Conservation (phyloP, 2,797 vertebrate genomes). For the Lerista edwardsae region DNA sequence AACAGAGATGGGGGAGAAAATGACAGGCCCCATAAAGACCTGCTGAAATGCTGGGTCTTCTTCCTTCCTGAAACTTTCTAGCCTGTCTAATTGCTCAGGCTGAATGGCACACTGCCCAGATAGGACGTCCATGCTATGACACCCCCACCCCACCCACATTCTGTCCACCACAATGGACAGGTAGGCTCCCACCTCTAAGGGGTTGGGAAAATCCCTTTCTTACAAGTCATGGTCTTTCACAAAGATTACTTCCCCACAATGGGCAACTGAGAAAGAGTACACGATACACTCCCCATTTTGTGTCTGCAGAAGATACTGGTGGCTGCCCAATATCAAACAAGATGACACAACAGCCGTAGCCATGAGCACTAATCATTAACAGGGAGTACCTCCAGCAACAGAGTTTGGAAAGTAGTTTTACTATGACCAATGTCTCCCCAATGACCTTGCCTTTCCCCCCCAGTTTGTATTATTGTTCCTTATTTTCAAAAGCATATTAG, state of each 20-base stretch:
- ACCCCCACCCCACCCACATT: background rate
- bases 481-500: background rate
- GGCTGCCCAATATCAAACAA: slow-evolving; percentile 11
- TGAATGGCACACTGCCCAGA: background rate
- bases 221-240: no score
- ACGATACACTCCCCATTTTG: background rate
- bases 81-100: no score
- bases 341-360: background rate
- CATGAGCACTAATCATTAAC: background rate
- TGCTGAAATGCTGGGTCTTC: background rate
- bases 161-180: background rate
- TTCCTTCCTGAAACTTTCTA: background rate
- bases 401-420: background rate
- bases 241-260: background rate
- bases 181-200: background rate
- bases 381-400: no score
- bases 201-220: background rate
- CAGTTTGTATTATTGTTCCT: no score
- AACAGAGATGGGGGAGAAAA: background rate
- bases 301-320: background rate
- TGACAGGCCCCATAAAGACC: background rate
- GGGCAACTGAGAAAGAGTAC: background rate
- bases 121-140: background rate
- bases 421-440: background rate
- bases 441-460: background rate